Conservation (phyloP, 2,797 vertebrate species). For the Xenopus petersii region DNA sequence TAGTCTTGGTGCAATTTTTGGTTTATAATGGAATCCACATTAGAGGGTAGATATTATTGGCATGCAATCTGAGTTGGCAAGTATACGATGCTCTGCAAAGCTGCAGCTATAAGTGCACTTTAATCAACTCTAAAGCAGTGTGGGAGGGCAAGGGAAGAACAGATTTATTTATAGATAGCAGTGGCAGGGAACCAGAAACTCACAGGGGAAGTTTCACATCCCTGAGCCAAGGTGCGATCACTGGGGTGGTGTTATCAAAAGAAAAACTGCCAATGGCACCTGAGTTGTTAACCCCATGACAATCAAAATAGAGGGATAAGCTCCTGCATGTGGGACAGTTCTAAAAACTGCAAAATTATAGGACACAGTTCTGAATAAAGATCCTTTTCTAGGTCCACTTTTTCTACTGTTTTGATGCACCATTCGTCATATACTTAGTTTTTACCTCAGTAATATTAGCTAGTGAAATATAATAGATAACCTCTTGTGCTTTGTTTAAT, state of each 20-base stretch:
- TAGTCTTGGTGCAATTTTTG: too few species aligned
- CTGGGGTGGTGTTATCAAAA: slow-evolving; percentile 12
- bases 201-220: slow-evolving; percentile 44
- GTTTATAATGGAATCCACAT: not conserved
- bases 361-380: too few species aligned
- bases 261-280: slow-evolving; percentile 10
- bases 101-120: slow-evolving; percentile 19
- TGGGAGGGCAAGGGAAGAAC: slow-evolving; percentile 36
- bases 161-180: slow-evolving; percentile 39
- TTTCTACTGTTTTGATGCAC: too few species aligned
- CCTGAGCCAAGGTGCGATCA: slow-evolving; percentile 26
- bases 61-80: not conserved
- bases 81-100: slow-evolving; percentile 1
- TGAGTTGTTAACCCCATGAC: slow-evolving; percentile 23
- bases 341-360: too few species aligned
- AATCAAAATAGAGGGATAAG: not conserved
- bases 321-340: not conserved
- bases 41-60: not conserved
- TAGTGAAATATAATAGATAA: slow-evolving; percentile 19
- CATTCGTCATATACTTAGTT: not conserved
- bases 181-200: slow-evolving; percentile 33
- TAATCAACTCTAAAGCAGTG: slow-evolving; percentile 29
- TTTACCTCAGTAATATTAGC: slow-evolving; percentile 7
- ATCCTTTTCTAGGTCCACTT: too few species aligned
- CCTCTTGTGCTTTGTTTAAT: slow-evolving; percentile 6